These are phyloP conservation scores for Gallirallus australis DNA, from an alignment of 2,797 vertebrate species.

Conservation along the genomic window DNA sequence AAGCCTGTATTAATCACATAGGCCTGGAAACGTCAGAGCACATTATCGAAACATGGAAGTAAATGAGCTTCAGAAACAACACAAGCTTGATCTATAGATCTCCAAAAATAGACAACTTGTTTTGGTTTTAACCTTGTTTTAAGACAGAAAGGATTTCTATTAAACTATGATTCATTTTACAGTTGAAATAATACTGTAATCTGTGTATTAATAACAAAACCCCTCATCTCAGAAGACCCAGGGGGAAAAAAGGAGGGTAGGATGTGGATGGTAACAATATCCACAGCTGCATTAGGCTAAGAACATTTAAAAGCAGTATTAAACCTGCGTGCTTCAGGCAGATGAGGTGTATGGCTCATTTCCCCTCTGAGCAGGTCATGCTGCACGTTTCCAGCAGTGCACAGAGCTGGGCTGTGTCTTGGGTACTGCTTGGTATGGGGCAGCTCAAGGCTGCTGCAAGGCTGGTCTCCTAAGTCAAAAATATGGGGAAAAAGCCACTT, in stretches of 20 bases:
- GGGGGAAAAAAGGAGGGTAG: fast-evolving
- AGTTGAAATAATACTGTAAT: not conserved
- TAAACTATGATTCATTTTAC: not conserved
- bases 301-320: not conserved
- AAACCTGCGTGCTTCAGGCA: not conserved
- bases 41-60: not conserved
- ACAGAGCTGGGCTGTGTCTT: not conserved
- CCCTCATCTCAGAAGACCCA: not conserved
- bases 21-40: not conserved
- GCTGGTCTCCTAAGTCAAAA: not conserved
- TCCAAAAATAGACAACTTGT: not conserved
- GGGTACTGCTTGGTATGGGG: not conserved
- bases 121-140: not conserved
- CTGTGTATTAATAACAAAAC: not conserved
- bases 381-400: not conserved
- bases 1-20: not conserved
- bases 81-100: not conserved
- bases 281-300: not conserved
- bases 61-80: not conserved
- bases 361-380: not conserved
- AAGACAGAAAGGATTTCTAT: not conserved
- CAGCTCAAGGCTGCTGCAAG: not conserved
- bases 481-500: fast-evolving
- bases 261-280: not conserved
- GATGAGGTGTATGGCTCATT: not conserved